Evolutionary conservation across 2,113 vertebrate species (phyloP).

Genomic region (Xiphorhynchus elegans): DNA sequence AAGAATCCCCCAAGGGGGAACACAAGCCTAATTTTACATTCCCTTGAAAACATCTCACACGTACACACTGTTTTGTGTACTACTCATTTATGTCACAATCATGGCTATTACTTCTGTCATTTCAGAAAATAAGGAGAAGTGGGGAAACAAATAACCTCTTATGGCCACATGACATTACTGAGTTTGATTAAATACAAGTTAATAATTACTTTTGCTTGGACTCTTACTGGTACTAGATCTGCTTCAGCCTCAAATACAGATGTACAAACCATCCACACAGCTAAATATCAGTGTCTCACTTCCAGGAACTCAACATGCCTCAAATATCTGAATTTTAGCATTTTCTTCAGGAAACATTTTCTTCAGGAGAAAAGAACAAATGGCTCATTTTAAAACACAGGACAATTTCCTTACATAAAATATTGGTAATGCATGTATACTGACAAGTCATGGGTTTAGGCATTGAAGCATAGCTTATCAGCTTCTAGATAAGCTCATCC

Average conservation of each 20-base stretch:
- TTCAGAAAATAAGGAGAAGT: neutral
- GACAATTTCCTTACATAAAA: neutral
- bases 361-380: neutral
- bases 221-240: neutral
- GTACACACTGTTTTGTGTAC: neutral
- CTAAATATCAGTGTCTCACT: neutral
- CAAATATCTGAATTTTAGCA: neutral
- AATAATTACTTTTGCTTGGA: neutral
- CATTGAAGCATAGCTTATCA: neutral
- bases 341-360: neutral
- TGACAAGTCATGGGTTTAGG: neutral
- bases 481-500: neutral
- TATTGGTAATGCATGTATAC: neutral
- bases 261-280: neutral
- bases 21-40: neutral
- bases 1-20: neutral
- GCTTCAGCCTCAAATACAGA: neutral
- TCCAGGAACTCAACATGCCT: neutral
- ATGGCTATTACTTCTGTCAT: neutral
- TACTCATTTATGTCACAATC: neutral
- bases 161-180: neutral
- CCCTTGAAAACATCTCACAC: neutral
- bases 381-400: neutral
- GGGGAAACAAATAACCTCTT: neutral
- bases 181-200: neutral